Conservation (phyloP, 2,888 invertebrate species). For the Catocala fraxini region DNA sequence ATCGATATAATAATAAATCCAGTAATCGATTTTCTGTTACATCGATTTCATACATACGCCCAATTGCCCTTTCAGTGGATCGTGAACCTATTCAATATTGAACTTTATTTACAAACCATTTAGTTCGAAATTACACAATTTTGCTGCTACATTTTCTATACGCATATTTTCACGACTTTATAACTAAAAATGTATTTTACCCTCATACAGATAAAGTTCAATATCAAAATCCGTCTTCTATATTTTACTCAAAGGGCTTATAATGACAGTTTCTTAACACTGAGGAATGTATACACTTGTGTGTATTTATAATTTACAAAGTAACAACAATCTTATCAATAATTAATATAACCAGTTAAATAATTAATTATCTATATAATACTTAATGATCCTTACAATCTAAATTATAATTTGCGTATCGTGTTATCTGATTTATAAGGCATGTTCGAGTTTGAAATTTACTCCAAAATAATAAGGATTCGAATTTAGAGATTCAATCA, state of each 20-base stretch:
- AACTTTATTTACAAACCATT: constrained; percentile 2
- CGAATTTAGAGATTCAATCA: constrained; percentile 15
- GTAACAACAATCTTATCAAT: constrained; percentile 16
- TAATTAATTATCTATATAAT: constrained; percentile 40
- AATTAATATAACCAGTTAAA: constrained; percentile 26
- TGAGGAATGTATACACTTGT: constrained; percentile 26
- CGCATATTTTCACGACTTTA: not conserved
- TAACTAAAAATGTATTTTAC: not conserved
- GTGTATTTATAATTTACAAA: constrained; percentile 10
- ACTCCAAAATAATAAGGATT: not conserved
- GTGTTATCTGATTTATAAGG: not conserved
- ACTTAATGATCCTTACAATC: constrained; percentile 43
- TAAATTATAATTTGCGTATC: constrained; percentile 9
- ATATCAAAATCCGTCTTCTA: constrained; percentile 10
- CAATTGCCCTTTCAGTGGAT: constrained; percentile 6
- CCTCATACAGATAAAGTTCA: constrained; percentile 10
- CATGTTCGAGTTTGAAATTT: not conserved
- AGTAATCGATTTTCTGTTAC: not conserved
- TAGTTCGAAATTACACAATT: constrained; percentile 4
- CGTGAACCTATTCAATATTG: constrained; percentile 20
- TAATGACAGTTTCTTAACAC: constrained; percentile 6
- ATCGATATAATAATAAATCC: constrained; percentile 1
- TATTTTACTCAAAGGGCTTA: not conserved
- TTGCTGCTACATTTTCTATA: not conserved
- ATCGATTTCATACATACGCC: constrained; percentile 4